Evolutionary conservation across 2,113 vertebrate genomes (phyloP), one percentile per base, ranked within the genome.

Genomic region (Climacteris rufus): DNA sequence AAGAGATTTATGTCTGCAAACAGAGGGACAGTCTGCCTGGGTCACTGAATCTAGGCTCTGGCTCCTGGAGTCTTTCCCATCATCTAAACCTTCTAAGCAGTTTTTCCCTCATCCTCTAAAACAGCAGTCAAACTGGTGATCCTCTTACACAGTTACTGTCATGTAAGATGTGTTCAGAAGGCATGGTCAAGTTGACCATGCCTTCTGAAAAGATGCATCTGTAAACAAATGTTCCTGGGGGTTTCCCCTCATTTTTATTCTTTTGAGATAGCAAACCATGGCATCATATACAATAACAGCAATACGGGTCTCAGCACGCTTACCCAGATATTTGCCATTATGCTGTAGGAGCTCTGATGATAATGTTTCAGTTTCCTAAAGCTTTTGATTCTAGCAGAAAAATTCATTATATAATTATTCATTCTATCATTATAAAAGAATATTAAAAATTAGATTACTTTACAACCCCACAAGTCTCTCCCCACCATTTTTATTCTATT

Each of bases 321-420:
- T 70, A 83, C 3, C 19, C 31, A 90, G 39, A 4, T 69, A 45
- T 31, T 78, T 80, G 35, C 37, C 15, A 30, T 90, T 77, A 25
- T 70, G 44, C 24, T 89, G 57, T 37, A 50, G 42, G 25, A 81
- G 33, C 50, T 80, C 28, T 9, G 4, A 76, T 37, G 22, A 42
- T 40, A 69, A 90, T 30, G 33, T 72, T 86, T 88, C 4, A 5
- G 15, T 80, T 85, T 86, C 59, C 63, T 70, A 68, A 89, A 88
- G 28, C 19, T 90, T 94, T 91, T 71, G 33, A 47, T 78, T 90
- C 52, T 68, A 93, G 57, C n/a, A 57, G 37, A 24, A 88, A 72
- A 90, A 33, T 37, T 1, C 0, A 16, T 40, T 31, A 27, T 47
- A 35, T 54, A 90, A 69, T 39, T 75, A 89, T 13, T 75, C 24